Evolutionary conservation across 2,888 invertebrate genomes (phyloP), one percentile per base, ranked within the genome.

Genomic region (Pammene aurita): DNA sequence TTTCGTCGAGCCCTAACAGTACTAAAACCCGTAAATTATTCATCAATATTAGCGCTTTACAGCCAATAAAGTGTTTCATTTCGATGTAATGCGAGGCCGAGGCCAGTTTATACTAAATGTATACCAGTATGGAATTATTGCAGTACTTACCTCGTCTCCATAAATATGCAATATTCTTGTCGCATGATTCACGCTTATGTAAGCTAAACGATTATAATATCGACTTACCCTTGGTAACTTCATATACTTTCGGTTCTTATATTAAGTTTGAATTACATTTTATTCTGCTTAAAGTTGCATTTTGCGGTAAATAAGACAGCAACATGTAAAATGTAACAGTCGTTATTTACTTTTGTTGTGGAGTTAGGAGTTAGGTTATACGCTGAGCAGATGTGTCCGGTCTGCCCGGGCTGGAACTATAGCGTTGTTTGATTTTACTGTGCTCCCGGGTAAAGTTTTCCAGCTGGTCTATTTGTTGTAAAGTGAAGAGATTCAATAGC

Each of bases 101-200:
- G 34, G 44, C 41, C 42, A 50, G 68, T 57, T 67, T 57, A 68
- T 58, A 52, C 52, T 68, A 58, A 57, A 68, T 44, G 57, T 64
- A 64, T 54, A 64, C 68, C 52, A 52, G 52, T 64, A 68, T 68
- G 68, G 50, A 58, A 64, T 64, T 68, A 68, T 64, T 64, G 7
- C 61, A 42, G 52, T 44, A 50, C 62, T 56, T 67, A 67, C 61
- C 61, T 62, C 26, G 46, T 42, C 50, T 68, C 63, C 68, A 68
- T 68, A 68, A 68, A 64, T 68, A 68, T 68, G 68, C 68, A 68
- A 64, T 68, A 52, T 54, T 63, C 52, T 63, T 68, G 63, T 58
- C 68, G 52, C 50, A 68, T 68, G 68, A 68, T 18, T 68, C 68
- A 64, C 18, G 52, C 68, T 68, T 68, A 64, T 64, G 52, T 68